These are phyloP conservation scores for Oscheius sp. DNA, from an alignment of 2,888 invertebrate genomes.

Conservation along the genomic window DNA sequence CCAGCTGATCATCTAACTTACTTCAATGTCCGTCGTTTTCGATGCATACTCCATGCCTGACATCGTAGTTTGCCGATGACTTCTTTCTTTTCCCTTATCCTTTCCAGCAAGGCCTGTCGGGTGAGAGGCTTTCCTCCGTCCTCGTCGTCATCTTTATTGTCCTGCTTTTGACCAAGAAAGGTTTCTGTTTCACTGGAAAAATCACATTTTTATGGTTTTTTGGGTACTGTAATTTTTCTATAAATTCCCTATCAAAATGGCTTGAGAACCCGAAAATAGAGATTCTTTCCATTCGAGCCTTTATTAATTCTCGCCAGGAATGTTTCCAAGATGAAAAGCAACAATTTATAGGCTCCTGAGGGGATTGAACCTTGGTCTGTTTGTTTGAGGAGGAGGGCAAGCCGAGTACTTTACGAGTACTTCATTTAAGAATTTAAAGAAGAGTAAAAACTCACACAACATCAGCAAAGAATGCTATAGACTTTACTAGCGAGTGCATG, in stretches of 20 bases:
- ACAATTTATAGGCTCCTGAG: no score
- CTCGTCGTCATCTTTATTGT: conserved; percentile 66
- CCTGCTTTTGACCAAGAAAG: conserved; percentile 56
- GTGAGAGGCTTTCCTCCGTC: conserved; percentile 71
- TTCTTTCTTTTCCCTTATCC: conserved; percentile 74
- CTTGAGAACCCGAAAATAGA: no score
- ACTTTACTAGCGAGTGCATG: conserved; percentile 32
- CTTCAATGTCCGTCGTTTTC: conserved; percentile 73
- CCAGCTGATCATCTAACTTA: conserved; percentile 33
- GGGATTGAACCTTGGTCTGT: no score
- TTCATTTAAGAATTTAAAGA: background rate
- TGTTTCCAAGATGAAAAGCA: no score
- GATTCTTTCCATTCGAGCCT: no score
- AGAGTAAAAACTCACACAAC: conserved; percentile 17
- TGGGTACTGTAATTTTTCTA: no score
- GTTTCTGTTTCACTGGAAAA: conserved; percentile 69
- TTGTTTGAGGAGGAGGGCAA: no score
- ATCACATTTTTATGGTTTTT: background rate
- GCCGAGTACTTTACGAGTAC: no score
- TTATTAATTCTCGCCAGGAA: no score
- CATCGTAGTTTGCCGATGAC: conserved; percentile 74
- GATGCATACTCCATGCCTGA: conserved; percentile 74
- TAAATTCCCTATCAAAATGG: no score
- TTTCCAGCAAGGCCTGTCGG: conserved; percentile 71
- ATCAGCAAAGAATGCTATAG: conserved; percentile 30